A percentile compares a stretch with the other conserved stretches of the same genome.
Conservation (phyloP, 2,797 vertebrate species). For the Spondyliosoma cantharus region DNA sequence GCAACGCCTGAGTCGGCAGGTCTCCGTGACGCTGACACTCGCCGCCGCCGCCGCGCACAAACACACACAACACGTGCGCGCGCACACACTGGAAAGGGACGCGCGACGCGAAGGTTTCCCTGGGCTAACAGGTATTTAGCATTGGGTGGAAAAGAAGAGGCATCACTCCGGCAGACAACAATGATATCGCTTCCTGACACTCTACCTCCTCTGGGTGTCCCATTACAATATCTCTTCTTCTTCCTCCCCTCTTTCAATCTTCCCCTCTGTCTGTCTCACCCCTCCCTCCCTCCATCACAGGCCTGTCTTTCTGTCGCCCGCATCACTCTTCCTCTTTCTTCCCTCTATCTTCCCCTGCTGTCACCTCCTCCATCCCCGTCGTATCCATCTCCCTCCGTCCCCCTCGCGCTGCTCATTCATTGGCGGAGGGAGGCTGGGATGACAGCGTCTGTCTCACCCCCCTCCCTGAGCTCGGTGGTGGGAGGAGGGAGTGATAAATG, state of each 20-base stretch:
- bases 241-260: slow-evolving; percentile 56
- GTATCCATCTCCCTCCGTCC: slow-evolving; percentile 56
- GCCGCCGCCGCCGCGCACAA: slow-evolving; percentile 44
- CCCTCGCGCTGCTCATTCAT: slow-evolving; percentile 46
- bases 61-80: slow-evolving; percentile 20
- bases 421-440: slow-evolving; percentile 38
- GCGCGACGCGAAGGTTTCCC: slow-evolving; percentile 50
- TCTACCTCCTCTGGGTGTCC: slow-evolving; percentile 74
- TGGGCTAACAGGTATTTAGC: slow-evolving; percentile 76
- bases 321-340: slow-evolving; percentile 60
- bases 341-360: slow-evolving; percentile 51
- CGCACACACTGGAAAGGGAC: slow-evolving; percentile 22
- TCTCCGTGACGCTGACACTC: slow-evolving; percentile 70
- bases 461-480: not conserved
- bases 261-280: slow-evolving; percentile 8
- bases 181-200: slow-evolving; percentile 81
- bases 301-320: slow-evolving; percentile 51
- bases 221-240: slow-evolving; percentile 74
- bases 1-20: slow-evolving; percentile 78
- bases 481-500: slow-evolving; percentile 53
- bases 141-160: slow-evolving; percentile 65
- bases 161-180: slow-evolving; percentile 77
- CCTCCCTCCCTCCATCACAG: slow-evolving; percentile 34
- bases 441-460: slow-evolving; percentile 53
- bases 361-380: slow-evolving; percentile 57